These are phyloP conservation scores for Agrypnia vestita DNA, from an alignment of 1,140 invertebrate genomes.

Conservation along the genomic window DNA sequence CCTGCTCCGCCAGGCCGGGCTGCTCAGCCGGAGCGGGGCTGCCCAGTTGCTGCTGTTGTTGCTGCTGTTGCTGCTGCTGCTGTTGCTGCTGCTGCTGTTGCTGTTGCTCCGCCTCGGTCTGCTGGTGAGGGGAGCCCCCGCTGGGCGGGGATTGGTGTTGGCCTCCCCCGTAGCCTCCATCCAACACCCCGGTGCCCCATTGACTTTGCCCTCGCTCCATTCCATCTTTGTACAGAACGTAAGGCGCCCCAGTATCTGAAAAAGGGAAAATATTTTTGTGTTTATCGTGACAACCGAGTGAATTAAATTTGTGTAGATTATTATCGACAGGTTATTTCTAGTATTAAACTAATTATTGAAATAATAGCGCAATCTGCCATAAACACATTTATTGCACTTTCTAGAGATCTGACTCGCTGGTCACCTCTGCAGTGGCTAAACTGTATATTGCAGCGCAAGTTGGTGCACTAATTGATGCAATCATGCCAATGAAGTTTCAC, in stretches of 20 bases:
- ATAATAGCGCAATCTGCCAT: too few relatives aligned
- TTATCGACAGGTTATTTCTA: too few relatives aligned
- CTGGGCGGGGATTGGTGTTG: constrained; percentile 78
- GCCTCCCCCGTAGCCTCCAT: constrained; percentile 73
- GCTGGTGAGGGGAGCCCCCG: constrained; percentile 79
- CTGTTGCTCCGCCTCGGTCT: constrained; percentile 72
- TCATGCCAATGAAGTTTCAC: neutral
- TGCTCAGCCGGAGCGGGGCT: constrained; percentile 66
- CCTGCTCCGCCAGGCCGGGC: constrained; percentile 63
- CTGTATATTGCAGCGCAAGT: neutral
- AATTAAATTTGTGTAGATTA: neutral
- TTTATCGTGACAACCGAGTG: too few relatives aligned
- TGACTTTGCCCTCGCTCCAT: constrained; percentile 79
- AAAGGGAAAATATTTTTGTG: too few relatives aligned
- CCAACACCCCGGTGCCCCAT: constrained; percentile 78
- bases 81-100: constrained; percentile 72
- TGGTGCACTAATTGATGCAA: constrained; percentile 17
- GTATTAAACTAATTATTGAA: too few relatives aligned
- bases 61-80: constrained; percentile 73
- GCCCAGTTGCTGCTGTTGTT: constrained; percentile 69
- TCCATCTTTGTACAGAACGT: constrained; percentile 90
- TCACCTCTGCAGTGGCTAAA: too few relatives aligned
- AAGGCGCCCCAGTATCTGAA: constrained; percentile 87
- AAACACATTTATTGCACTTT: too few relatives aligned
- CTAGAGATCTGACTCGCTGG: too few relatives aligned